A percentile compares a stretch with the other conserved stretches of the same genome.
Conservation (phyloP, 2,888 invertebrate genomes). For the Dynastes hyllus region DNA sequence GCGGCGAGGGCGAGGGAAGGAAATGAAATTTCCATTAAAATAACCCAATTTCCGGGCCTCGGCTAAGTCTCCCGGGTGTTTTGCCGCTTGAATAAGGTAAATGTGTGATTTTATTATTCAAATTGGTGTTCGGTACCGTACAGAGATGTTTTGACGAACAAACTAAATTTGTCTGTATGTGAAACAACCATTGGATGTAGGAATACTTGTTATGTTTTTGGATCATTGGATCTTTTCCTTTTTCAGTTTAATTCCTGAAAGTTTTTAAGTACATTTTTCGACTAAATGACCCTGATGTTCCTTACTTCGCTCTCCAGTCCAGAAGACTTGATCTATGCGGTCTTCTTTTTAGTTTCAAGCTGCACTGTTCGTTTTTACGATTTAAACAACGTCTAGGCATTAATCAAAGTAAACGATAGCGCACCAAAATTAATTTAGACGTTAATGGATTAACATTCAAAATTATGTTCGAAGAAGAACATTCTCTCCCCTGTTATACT, state of each 20-base stretch:
- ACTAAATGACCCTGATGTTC: too few species aligned
- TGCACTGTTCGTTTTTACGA: conserved; percentile 8
- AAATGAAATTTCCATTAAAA: conserved; percentile 46
- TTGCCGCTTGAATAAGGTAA: conserved; percentile 9
- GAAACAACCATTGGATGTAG: too few species aligned
- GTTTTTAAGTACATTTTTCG: too few species aligned
- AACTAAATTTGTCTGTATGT: too few species aligned
- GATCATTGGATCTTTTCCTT: too few species aligned
- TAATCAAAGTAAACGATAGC: conserved; percentile 36
- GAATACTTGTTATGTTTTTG: too few species aligned
- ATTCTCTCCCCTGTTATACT: too few species aligned
- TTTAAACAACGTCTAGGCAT: conserved; percentile 5
- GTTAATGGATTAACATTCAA: conserved; percentile 34
- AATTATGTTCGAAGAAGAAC: conserved; percentile 27
- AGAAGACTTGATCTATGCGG: too few species aligned
- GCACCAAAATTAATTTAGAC: conserved; percentile 27
- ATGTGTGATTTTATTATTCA: conserved; percentile 19
- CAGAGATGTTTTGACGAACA: too few species aligned
- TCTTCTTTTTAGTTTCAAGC: not conserved
- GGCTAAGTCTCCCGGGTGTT: conserved; percentile 16
- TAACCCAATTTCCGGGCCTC: conserved; percentile 12
- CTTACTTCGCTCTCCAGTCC: too few species aligned
- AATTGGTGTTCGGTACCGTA: not conserved
- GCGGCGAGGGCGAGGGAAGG: not conserved
- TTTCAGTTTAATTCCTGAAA: too few species aligned